Percentiles rank a stretch among this genome's conserved stretches.
Conservation (phyloP, 2,888 invertebrate genomes). For the Cantharis flavilabris region DNA sequence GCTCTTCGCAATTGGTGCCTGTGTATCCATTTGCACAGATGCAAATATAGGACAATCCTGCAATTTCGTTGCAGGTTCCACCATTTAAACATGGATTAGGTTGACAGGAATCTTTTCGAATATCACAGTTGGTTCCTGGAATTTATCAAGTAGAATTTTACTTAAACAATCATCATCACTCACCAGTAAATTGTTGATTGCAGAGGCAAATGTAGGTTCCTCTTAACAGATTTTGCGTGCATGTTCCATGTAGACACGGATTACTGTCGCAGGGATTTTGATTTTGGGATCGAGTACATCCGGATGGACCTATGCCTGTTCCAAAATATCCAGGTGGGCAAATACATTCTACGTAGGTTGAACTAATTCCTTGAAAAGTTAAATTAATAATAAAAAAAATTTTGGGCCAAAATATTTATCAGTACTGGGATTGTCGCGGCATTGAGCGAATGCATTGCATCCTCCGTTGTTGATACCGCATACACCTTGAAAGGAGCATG, state of each 20-base stretch:
- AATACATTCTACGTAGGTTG: constrained; percentile 68
- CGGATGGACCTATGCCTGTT: constrained; percentile 76
- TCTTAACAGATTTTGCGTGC: constrained; percentile 18
- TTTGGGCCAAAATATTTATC: neutral
- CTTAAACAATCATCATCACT: neutral
- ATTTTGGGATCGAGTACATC: constrained; percentile 61
- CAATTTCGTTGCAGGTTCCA: constrained; percentile 66
- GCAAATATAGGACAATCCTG: constrained; percentile 56
- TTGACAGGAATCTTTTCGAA: constrained; percentile 64
- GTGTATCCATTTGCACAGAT: constrained; percentile 69
- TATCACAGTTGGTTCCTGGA: constrained; percentile 65
- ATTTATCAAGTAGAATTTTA: neutral
- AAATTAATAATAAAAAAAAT: neutral
- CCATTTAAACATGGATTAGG: constrained; percentile 81
- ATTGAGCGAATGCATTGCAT: constrained; percentile 82
- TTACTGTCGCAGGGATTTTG: constrained; percentile 57
- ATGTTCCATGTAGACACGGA: constrained; percentile 60
- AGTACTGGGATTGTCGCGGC: constrained; percentile 69
- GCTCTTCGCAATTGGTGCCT: constrained; percentile 68
- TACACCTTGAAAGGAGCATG: constrained; percentile 68
- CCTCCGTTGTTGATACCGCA: constrained; percentile 82
- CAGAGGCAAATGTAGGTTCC: constrained; percentile 37
- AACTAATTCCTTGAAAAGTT: constrained; percentile 52
- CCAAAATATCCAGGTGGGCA: constrained; percentile 82
- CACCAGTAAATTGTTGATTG: constrained; percentile 39